phyloP scores from a whole-genome alignment of 2,888 invertebrate genomes.

The Andricus curvator region DNA sequence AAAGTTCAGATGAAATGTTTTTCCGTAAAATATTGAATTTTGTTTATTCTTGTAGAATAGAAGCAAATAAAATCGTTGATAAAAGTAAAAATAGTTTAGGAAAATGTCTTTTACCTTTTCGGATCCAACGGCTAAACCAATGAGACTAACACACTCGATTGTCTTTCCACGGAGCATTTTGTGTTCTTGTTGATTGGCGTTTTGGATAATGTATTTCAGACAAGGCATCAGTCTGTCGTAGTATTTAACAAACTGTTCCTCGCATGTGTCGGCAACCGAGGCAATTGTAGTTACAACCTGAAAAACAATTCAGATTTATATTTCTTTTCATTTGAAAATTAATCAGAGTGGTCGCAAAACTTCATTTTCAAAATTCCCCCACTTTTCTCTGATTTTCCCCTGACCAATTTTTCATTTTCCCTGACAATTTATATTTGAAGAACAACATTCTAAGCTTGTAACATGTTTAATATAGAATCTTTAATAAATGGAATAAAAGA shows the following conservation, averaged over 20 bases:
- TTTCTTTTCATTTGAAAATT: no score
- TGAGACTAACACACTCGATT: conserved; percentile 98
- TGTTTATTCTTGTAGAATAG: no score
- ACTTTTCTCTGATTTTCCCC: no score
- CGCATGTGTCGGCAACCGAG: conserved; percentile 98
- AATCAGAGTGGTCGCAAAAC: no score
- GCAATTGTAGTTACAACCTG: conserved; percentile 97
- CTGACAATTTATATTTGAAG: no score
- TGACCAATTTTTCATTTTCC: no score
- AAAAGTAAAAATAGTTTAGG: background rate
- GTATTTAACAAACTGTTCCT: conserved; percentile 96
- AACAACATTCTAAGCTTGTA: no score
- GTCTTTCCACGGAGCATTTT: conserved; percentile 97
- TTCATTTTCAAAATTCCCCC: no score
- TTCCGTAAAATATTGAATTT: no score
- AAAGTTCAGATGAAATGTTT: no score
- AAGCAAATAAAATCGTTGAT: conserved; percentile 1
- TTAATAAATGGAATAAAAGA: no score
- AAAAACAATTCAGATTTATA: conserved; percentile 21
- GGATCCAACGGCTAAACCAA: conserved; percentile 92
- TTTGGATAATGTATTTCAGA: conserved; percentile 97
- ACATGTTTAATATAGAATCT: no score
- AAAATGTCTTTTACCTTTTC: conserved; percentile 80
- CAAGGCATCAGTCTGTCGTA: conserved; percentile 96
- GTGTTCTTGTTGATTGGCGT: conserved; percentile 92